phyloP scores from a whole-genome alignment of 2,113 vertebrate genomes.

The Rhabdornis inornatus region DNA sequence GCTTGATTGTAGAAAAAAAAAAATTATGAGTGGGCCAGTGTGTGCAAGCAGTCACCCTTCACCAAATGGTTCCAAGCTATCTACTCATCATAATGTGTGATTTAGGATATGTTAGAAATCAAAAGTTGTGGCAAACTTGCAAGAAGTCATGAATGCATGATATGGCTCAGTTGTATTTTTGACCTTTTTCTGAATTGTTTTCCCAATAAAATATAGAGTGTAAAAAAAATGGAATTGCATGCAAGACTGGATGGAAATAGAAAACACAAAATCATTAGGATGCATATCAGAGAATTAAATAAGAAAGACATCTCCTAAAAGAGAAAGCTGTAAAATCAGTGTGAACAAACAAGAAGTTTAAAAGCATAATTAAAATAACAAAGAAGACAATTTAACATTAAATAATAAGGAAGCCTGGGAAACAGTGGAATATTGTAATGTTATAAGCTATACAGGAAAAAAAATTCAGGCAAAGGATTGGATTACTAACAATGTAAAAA shows the following conservation, averaged over 20 bases:
- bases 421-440: not conserved
- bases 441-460: not conserved
- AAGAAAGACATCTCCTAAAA: not conserved
- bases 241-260: not conserved
- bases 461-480: not conserved
- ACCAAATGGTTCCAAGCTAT: not conserved
- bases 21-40: not conserved
- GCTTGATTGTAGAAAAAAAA: not conserved
- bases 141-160: not conserved
- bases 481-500: not conserved
- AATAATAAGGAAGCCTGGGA: not conserved
- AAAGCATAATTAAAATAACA: not conserved
- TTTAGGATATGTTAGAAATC: not conserved
- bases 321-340: not conserved
- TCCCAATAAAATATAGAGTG: not conserved
- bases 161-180: not conserved
- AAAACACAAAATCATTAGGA: not conserved
- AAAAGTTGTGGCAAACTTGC: not conserved
- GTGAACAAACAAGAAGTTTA: not conserved
- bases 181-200: not conserved
- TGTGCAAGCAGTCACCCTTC: not conserved
- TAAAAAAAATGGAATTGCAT: not conserved
- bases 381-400: not conserved
- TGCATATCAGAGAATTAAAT: not conserved
- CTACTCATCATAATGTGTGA: not conserved